Evolutionary conservation across 1,140 invertebrate genomes (phyloP), one percentile per base, ranked within the genome.

Genomic region (Drosophila miranda): DNA sequence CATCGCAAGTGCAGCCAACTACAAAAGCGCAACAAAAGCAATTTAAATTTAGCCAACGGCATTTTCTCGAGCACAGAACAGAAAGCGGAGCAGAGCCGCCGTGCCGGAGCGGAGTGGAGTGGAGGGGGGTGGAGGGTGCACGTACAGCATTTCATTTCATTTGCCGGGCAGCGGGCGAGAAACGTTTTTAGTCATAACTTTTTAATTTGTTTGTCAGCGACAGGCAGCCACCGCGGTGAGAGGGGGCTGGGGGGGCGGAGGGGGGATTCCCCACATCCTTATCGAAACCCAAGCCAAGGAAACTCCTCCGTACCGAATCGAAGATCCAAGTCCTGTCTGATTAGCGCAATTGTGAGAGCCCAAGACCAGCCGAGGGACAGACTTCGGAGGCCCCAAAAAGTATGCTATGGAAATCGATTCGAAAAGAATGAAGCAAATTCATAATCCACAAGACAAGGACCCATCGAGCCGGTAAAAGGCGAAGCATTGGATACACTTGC

Each of bases 1-100:
- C 38, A 50, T 38, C 34, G 11, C 64, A 79, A 71, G 66, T 60
- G 81, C 63, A 79, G 60, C 42, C 75, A 86, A 77, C 77, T 81
- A 64, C 81, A 84, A 84, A 84, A 86, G 81, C 81, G 81, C 81
- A 84, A 86, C 81, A 84, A 84, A 84, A 84, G 81, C 81, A 84
- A 84, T 84, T 86, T 86, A 86, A 86, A 86, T 86, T 86, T 87
- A 60, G 77, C 81, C 74, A 69, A 49, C 48, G 81, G 82, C 81
- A 81, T 49, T 38, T 38, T 28, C 23, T 51, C 21, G 34, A 63
- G 64, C 50, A 48, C 53, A 42, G 50, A 54, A 30, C 8, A 49
- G 59, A 21, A 41, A 23, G 26, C 46, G 2, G 55, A 38, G 21
- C 21, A 13, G 34, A 11, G 66, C 64, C 49, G 70, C 38, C 19